Conservation (phyloP, 2,888 invertebrate species). For the Temnothorax ravouxi region DNA sequence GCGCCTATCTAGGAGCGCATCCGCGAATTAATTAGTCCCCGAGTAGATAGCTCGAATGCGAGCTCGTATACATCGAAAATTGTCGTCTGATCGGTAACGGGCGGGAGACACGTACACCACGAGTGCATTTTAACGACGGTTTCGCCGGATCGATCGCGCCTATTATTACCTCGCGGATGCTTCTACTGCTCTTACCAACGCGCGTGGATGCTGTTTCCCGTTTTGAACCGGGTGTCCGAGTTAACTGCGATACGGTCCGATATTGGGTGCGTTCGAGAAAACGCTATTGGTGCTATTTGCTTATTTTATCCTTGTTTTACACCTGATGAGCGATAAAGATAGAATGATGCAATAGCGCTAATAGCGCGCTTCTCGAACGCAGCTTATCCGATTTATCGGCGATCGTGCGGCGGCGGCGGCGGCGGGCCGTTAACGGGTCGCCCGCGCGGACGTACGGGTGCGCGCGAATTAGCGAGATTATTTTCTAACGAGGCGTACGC, state of each 20-base stretch:
- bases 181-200: not conserved
- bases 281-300: too few species aligned
- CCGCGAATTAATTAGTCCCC: constrained; percentile 49
- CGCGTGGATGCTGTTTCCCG: constrained; percentile 18
- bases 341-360: too few species aligned
- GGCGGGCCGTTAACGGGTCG: constrained; percentile 16
- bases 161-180: constrained; percentile 45
- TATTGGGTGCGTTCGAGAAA: too few species aligned
- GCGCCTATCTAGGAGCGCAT: constrained; percentile 42
- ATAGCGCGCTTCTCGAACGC: too few species aligned
- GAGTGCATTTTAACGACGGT: constrained; percentile 29
- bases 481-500: constrained; percentile 51
- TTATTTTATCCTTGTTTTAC: too few species aligned
- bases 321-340: too few species aligned
- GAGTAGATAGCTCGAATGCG: constrained; percentile 19
- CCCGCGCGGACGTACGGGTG: not conserved
- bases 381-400: constrained; percentile 51
- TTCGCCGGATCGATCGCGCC: constrained; percentile 46
- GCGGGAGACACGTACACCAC: not conserved
- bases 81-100: constrained; percentile 13
- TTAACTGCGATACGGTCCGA: constrained; percentile 18
- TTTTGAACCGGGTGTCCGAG: constrained; percentile 22
- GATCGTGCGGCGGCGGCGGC: too few species aligned
- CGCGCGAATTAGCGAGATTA: constrained; percentile 51
- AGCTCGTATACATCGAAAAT: constrained; percentile 21